Evolutionary conservation across 1,140 invertebrate species (phyloP).

Genomic region (Camponotus vicinus): DNA sequence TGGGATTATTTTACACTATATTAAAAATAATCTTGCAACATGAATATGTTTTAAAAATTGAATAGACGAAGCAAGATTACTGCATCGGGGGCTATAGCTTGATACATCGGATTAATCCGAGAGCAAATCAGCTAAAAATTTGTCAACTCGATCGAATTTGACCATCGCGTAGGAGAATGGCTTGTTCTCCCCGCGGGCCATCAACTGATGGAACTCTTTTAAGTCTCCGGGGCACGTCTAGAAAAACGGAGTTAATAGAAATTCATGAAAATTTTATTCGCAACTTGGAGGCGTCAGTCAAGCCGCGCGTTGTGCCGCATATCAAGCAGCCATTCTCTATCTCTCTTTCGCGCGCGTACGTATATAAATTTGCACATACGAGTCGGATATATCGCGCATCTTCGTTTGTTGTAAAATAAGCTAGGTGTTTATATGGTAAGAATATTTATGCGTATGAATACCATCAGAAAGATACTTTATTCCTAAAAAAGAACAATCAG

Average conservation of each 20-base stretch:
- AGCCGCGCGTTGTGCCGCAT: slow-evolving; percentile 82
- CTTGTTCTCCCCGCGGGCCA: slow-evolving; percentile 1
- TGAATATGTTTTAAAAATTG: neutral
- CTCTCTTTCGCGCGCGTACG: slow-evolving; percentile 33
- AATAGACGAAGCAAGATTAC: too few species aligned
- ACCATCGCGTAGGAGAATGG: neutral
- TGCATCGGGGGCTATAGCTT: neutral
- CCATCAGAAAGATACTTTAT: neutral
- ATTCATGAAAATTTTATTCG: slow-evolving; percentile 87
- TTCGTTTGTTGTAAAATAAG: neutral
- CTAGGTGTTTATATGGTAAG: neutral
- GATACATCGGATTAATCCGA: neutral
- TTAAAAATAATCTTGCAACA: neutral
- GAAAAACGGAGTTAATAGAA: slow-evolving; percentile 85
- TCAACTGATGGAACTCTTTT: slow-evolving; percentile 65
- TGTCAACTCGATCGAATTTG: slow-evolving; percentile 52
- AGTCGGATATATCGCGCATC: neutral
- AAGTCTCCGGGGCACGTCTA: slow-evolving; percentile 77
- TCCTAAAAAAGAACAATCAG: neutral
- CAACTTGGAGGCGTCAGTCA: slow-evolving; percentile 85
- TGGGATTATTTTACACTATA: neutral
- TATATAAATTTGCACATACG: slow-evolving; percentile 45
- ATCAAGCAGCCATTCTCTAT: slow-evolving; percentile 79
- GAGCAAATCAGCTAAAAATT: slow-evolving; percentile 19
- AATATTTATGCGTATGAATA: neutral